phyloP scores from a whole-genome alignment of 2,113 vertebrate species.

The Gorilla gorilla region DNA sequence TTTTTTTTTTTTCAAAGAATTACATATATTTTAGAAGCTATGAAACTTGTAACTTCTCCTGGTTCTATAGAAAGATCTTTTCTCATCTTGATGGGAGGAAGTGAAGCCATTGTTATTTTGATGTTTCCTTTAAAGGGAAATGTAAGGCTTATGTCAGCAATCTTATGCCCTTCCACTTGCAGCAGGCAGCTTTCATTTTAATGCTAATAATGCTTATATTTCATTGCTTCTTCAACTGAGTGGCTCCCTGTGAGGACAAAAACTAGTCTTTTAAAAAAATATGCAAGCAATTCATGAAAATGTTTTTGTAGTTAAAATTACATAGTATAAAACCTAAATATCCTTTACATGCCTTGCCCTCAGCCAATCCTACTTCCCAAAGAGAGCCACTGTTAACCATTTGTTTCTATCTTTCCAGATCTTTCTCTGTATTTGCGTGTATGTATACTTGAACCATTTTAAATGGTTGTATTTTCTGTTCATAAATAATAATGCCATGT shows the following conservation, averaged over 20 bases:
- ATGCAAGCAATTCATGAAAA: not conserved
- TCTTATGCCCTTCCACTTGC: not conserved
- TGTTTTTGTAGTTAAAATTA: not conserved
- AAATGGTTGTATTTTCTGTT: not conserved
- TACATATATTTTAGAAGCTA: not conserved
- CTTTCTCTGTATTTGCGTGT: not conserved
- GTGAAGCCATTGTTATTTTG: not conserved
- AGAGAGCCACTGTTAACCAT: not conserved
- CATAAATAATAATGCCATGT: not conserved
- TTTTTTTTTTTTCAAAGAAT: not conserved
- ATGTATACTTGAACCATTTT: not conserved
- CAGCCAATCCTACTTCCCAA: not conserved
- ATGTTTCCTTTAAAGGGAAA: not conserved
- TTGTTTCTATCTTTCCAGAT: not conserved
- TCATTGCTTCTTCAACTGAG: not conserved
- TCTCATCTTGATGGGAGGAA: not conserved
- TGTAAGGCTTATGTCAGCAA: not conserved
- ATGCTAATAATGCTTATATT: not conserved
- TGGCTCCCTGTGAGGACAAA: not conserved
- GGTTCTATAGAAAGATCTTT: not conserved
- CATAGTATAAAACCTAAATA: not conserved
- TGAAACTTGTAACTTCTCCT: not conserved
- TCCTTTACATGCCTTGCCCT: not conserved
- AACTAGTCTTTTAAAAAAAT: not conserved
- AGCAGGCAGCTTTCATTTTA: not conserved